Evolutionary conservation across 2,888 invertebrate species (phyloP).

Genomic region (Ecdyonurus torrentis): DNA sequence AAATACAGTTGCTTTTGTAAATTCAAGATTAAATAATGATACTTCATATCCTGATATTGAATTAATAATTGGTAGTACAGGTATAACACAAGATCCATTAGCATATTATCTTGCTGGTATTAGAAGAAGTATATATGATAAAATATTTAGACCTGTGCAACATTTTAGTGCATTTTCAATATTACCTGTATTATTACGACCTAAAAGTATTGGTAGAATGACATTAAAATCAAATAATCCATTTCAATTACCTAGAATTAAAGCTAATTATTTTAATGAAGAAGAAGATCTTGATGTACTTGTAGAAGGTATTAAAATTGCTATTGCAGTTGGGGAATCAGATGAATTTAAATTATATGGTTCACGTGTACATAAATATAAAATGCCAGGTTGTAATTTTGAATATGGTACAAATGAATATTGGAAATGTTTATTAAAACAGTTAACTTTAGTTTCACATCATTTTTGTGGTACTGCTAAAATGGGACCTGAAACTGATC

Average conservation of each 20-base stretch:
- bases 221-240: conserved; percentile 45
- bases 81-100: conserved; percentile 41
- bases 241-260: conserved; percentile 42
- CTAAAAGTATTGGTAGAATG: conserved; percentile 48
- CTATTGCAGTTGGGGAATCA: conserved; percentile 40
- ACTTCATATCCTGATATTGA: conserved; percentile 51
- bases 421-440: conserved; percentile 46
- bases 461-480: conserved; percentile 49
- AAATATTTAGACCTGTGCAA: conserved; percentile 26
- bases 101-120: conserved; percentile 42
- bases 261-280: conserved; percentile 61
- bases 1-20: conserved; percentile 39
- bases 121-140: conserved; percentile 37
- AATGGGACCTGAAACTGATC: conserved; percentile 43
- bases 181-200: conserved; percentile 40
- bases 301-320: conserved; percentile 57
- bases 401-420: conserved; percentile 47
- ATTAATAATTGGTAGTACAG: conserved; percentile 47
- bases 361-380: conserved; percentile 41
- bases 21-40: conserved; percentile 35
- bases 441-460: conserved; percentile 42
- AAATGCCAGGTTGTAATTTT: conserved; percentile 47
- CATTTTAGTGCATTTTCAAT: conserved; percentile 32
- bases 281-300: conserved; percentile 51
- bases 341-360: conserved; percentile 41